Evolutionary conservation across 2,113 vertebrate species (phyloP).

Genomic region (Antidorcas marsupialis): DNA sequence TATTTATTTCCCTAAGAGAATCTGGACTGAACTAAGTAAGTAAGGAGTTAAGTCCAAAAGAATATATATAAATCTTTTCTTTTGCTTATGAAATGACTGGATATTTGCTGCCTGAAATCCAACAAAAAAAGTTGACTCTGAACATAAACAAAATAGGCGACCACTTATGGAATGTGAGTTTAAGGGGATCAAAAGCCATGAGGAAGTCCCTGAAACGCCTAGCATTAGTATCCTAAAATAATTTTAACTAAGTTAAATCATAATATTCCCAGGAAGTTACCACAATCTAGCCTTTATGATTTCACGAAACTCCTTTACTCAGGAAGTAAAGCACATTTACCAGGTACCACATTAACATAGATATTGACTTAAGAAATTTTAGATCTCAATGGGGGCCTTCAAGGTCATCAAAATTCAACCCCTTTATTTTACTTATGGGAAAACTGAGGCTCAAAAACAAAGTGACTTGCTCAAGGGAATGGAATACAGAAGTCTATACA

Average conservation of each 20-base stretch:
- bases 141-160: not conserved
- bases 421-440: constrained; percentile 1
- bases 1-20: not conserved
- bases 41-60: not conserved
- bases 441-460: not conserved
- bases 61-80: not conserved
- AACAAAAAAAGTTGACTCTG: not conserved
- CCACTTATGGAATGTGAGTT: not conserved
- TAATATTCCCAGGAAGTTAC: not conserved
- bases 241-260: not conserved
- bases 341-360: not conserved
- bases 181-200: not conserved
- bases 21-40: not conserved
- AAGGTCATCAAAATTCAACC: not conserved
- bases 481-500: not conserved
- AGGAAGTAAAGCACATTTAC: constrained; percentile 11
- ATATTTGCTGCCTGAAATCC: constrained; percentile 4
- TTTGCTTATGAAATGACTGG: not conserved
- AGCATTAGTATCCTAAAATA: not conserved
- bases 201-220: not conserved
- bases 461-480: not conserved
- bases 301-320: not conserved
- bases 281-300: not conserved
- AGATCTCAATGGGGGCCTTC: not conserved
- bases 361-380: not conserved